phyloP scores from a whole-genome alignment of 1,140 invertebrate genomes.

The Anoplolepis gracilipes region DNA sequence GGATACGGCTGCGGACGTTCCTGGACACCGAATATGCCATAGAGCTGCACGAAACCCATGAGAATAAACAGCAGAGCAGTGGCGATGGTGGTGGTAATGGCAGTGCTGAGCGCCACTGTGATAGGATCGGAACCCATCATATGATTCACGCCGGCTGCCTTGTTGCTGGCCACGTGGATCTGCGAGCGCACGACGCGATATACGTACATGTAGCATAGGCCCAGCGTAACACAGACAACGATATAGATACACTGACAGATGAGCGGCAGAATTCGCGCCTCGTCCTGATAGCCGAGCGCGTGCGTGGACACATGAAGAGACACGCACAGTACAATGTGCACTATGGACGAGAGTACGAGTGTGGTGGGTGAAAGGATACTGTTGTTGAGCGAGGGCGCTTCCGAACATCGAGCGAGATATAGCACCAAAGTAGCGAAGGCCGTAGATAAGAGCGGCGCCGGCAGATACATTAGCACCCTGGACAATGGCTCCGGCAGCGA shows the following conservation, averaged over 20 bases:
- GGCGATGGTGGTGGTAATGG: slow-evolving; percentile 94
- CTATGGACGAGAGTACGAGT: slow-evolving; percentile 89
- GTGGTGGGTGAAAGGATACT: slow-evolving; percentile 91
- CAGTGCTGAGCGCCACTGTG: slow-evolving; percentile 87
- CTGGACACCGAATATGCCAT: slow-evolving; percentile 92
- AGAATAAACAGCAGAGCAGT: slow-evolving; percentile 93
- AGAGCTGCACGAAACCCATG: slow-evolving; percentile 93
- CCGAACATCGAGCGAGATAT: slow-evolving; percentile 91
- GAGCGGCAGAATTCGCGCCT: slow-evolving; percentile 88
- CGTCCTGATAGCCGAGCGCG: slow-evolving; percentile 84
- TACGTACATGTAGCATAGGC: slow-evolving; percentile 93
- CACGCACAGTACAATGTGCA: slow-evolving; percentile 92
- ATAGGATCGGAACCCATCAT: slow-evolving; percentile 82
- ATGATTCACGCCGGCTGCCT: slow-evolving; percentile 79
- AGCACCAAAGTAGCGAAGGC: slow-evolving; percentile 94
- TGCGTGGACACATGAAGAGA: slow-evolving; percentile 91
- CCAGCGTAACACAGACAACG: slow-evolving; percentile 91
- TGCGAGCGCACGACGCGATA: slow-evolving; percentile 87
- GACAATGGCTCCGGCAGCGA: slow-evolving; percentile 92
- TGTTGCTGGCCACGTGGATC: slow-evolving; percentile 79
- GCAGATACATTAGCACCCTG: slow-evolving; percentile 93
- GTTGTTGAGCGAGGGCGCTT: slow-evolving; percentile 84
- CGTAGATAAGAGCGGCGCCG: slow-evolving; percentile 93
- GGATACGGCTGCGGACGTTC: slow-evolving; percentile 87
- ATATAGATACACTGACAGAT: slow-evolving; percentile 94